Evolutionary conservation across 2,113 vertebrate genomes (phyloP).

Genomic region (Tragelaphus imberbis): DNA sequence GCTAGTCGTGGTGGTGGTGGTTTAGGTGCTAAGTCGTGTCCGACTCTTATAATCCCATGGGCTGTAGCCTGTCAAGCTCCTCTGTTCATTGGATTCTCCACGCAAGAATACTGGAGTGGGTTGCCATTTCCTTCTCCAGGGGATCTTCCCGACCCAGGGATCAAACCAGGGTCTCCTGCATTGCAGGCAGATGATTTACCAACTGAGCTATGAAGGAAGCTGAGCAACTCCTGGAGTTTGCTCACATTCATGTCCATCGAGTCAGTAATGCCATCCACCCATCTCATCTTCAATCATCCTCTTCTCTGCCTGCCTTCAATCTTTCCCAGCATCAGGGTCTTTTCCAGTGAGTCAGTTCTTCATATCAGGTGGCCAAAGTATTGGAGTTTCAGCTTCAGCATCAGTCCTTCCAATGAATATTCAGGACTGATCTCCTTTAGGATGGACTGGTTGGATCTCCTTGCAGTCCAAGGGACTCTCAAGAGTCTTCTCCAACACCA

Average conservation of each 20-base stretch:
- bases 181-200: neutral
- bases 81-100: neutral
- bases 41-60: neutral
- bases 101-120: neutral
- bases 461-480: neutral
- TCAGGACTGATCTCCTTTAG: neutral
- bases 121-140: neutral
- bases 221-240: neutral
- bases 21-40: neutral
- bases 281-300: fast-evolving
- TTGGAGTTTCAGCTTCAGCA: neutral
- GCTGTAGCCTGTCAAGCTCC: neutral
- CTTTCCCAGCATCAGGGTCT: neutral
- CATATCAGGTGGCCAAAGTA: neutral
- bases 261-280: neutral
- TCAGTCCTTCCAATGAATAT: neutral
- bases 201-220: neutral
- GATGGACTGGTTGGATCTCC: neutral
- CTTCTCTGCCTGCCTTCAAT: neutral
- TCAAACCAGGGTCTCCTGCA: neutral
- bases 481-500: neutral
- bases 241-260: neutral
- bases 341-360: neutral
- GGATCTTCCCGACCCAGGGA: neutral
- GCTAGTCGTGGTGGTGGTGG: neutral